phyloP scores from a whole-genome alignment of 2,113 vertebrate genomes.

The Phylloscopus trochiloides region DNA sequence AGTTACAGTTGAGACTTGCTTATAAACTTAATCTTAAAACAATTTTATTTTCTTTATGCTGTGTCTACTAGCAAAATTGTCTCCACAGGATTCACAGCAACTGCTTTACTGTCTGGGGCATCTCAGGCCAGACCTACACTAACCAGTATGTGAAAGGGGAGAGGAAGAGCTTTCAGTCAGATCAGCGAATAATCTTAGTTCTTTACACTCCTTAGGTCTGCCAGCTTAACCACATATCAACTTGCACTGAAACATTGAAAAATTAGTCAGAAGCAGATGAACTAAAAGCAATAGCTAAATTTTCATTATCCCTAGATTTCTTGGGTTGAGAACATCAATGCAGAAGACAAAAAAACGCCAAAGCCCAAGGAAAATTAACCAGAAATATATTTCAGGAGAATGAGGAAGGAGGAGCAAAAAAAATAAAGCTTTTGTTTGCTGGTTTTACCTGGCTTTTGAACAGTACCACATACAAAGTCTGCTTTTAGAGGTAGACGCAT shows the following conservation, averaged over 20 bases:
- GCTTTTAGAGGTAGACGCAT: conserved; percentile 93
- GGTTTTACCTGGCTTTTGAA: conserved; percentile 85
- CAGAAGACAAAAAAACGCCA: background rate
- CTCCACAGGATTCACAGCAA: background rate
- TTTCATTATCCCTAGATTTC: background rate
- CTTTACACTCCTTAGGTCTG: background rate
- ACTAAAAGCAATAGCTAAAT: background rate
- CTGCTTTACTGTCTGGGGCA: background rate
- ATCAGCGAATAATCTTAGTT: background rate
- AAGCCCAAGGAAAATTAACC: accelerated
- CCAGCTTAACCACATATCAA: background rate
- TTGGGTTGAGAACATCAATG: background rate
- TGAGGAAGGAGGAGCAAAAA: background rate
- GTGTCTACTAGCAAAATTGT: background rate
- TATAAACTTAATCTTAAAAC: background rate
- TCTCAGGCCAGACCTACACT: background rate
- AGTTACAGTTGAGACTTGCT: background rate
- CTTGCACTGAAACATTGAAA: background rate
- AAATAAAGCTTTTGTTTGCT: background rate
- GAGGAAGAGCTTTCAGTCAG: background rate
- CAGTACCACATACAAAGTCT: conserved; percentile 89
- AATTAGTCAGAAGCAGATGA: background rate
- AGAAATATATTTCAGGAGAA: background rate
- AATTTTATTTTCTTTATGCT: background rate
- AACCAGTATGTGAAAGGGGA: background rate